Evolutionary conservation across 2,888 invertebrate species (phyloP).

Genomic region (Anoplius nigerrimus): DNA sequence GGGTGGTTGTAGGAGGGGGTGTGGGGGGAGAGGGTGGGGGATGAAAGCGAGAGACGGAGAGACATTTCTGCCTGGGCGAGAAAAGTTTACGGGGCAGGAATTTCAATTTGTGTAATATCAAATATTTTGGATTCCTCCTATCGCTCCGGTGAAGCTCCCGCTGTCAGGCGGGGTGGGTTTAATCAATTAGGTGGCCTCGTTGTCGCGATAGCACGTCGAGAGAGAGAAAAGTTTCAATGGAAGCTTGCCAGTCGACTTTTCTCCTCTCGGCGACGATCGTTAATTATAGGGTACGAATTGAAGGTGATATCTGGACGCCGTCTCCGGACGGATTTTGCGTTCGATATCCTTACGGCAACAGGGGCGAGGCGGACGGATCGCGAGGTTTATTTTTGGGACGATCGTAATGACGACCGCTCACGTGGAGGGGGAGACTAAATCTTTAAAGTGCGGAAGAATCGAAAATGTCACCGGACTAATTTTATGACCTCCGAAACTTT

Average conservation of each 20-base stretch:
- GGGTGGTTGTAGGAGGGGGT: no score
- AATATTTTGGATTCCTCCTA: constrained; percentile 50
- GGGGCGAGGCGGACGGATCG: no score
- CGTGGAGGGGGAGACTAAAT: no score
- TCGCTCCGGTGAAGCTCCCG: constrained; percentile 21
- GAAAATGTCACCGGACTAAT: no score
- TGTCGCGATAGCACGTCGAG: constrained; percentile 25
- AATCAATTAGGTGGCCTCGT: constrained; percentile 47
- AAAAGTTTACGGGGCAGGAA: constrained; percentile 47
- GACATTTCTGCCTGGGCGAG: constrained; percentile 15
- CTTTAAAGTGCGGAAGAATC: no score
- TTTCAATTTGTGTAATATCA: constrained; percentile 55
- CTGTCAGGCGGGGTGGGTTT: constrained; percentile 32
- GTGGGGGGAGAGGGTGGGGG: no score
- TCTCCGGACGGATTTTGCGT: no score
- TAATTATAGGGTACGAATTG: not conserved
- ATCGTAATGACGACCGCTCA: no score
- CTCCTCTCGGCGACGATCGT: not conserved
- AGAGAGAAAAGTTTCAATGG: constrained; percentile 42
- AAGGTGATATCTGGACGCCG: no score
- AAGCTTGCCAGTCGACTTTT: constrained; percentile 37
- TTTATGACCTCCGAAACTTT: no score
- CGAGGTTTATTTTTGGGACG: no score
- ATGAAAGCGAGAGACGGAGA: not conserved
- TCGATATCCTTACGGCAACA: no score